A percentile compares a stretch with the other conserved stretches of the same genome.
Evolutionary conservation across 2,888 invertebrate genomes (phyloP).

Genomic region (Gerris lacustris): DNA sequence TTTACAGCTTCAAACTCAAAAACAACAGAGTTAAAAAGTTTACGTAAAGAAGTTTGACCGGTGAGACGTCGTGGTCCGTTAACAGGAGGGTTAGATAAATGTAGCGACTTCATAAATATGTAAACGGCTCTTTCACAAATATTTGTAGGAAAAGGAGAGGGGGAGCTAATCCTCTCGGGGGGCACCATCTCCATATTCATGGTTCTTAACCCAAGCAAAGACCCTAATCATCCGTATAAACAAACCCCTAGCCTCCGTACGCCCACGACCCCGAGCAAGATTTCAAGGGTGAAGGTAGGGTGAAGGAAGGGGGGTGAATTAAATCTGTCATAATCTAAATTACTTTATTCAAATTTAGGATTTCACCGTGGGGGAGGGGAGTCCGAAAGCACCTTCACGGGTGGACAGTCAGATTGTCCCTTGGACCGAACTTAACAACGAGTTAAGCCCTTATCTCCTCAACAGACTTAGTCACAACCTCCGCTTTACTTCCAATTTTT

Average conservation of each 20-base stretch:
- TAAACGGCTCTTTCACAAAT: neutral
- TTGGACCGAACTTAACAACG: too few species aligned
- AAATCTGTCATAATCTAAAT: constrained; percentile 3
- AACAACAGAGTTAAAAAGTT: too few species aligned
- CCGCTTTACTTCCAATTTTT: too few species aligned
- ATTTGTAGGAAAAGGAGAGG: neutral
- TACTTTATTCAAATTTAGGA: neutral
- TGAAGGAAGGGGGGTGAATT: neutral
- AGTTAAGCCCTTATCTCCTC: too few species aligned
- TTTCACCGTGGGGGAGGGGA: neutral
- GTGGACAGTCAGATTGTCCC: too few species aligned
- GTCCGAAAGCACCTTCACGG: too few species aligned
- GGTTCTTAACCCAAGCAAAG: neutral
- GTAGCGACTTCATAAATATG: constrained; percentile 1
- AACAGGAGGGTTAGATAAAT: neutral
- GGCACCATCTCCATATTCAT: neutral
- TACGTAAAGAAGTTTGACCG: too few species aligned
- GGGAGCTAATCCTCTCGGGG: neutral
- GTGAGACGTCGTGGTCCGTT: too few species aligned
- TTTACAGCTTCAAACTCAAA: too few species aligned
- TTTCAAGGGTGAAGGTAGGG: neutral
- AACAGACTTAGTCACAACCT: too few species aligned
- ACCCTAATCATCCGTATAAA: constrained; percentile 5
- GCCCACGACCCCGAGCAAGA: neutral
- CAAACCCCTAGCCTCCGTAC: neutral